Evolutionary conservation across 2,113 vertebrate species (phyloP).

Genomic region (Scomber scombrus): DNA sequence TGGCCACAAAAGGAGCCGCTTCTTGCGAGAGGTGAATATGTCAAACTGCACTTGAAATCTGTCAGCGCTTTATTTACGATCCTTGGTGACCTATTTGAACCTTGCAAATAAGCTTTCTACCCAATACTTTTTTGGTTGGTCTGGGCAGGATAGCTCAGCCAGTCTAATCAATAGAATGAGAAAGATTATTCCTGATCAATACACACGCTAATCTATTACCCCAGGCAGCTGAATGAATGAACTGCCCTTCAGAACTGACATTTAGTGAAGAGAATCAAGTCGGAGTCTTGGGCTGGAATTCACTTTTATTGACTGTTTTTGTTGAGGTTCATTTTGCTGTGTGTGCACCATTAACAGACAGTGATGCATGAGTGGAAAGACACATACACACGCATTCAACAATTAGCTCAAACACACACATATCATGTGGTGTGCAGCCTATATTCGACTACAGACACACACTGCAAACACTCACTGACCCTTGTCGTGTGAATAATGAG

Average conservation of each 20-base stretch:
- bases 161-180: constrained; percentile 39
- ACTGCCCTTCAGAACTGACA: constrained; percentile 29
- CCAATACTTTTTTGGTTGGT: constrained; percentile 1
- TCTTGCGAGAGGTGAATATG: background rate
- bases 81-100: background rate
- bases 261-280: constrained; percentile 35
- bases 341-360: constrained; percentile 21
- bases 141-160: background rate
- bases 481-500: constrained; percentile 30
- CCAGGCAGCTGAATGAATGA: constrained; percentile 16
- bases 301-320: constrained; percentile 50
- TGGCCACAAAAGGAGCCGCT: background rate
- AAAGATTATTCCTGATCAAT: constrained; percentile 59
- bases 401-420: constrained; percentile 6
- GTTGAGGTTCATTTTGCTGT: constrained; percentile 45
- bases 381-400: constrained; percentile 2
- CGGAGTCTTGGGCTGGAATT: constrained; percentile 15
- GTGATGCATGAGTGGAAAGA: constrained; percentile 27
- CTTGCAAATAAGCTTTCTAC: background rate
- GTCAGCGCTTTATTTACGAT: background rate
- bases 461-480: constrained; percentile 11
- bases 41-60: background rate
- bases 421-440: no score
- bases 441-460: background rate
- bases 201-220: constrained; percentile 42